Base-by-base conservation (phyloP, 2,113 vertebrate genomes). In the Cyanoderma ruficeps region DNA sequence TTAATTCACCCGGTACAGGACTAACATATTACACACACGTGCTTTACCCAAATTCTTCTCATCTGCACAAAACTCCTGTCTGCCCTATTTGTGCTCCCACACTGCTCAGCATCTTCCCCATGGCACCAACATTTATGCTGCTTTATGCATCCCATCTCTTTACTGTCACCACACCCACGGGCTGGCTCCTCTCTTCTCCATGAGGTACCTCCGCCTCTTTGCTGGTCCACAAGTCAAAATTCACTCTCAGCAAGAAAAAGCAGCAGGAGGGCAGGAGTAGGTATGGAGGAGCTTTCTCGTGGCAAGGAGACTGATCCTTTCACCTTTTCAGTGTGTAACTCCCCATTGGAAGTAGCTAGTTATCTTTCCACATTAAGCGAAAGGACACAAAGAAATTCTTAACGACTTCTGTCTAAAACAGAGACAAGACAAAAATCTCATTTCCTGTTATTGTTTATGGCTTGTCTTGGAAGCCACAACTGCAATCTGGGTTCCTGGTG, bases 391-490 rank as follows among this genome's bases (percentile, higher is more conserved):
- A 91, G 23, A 57, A 42, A 61, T 80, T 85, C 64, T 70, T 63
- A 63, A 33, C 1, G 0, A 81, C 13, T 16, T 50, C 20, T 67
- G n/a, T 50, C 35, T 52, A 47, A 89, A 93, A 55, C 19, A 59
- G 15, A 89, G 31, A 46, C 15, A 57, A 78, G 47, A 35, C 18
- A 87, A 90, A 80, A 70, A 55, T 47, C 14, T 82, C 1, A 0
- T 79, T 91, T 95, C 57, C 84, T 93, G 65, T 41, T 78, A 74
- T 42, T 94, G 60, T 89, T 91, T 78, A 79, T 18, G 11, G 10
- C 35, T 78, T 55, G 14, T 60, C 70, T 81, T 23, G 13, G 60
- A 96, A 96, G 44, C 10, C 39, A 84, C 60, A 91, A 71, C 77
- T 4, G 3, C 2, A 2, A 14, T 75, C 60, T 78, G 35, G 42